Evolutionary conservation across 2,888 invertebrate species (phyloP).

Genomic region (Teleogryllus oceanicus): DNA sequence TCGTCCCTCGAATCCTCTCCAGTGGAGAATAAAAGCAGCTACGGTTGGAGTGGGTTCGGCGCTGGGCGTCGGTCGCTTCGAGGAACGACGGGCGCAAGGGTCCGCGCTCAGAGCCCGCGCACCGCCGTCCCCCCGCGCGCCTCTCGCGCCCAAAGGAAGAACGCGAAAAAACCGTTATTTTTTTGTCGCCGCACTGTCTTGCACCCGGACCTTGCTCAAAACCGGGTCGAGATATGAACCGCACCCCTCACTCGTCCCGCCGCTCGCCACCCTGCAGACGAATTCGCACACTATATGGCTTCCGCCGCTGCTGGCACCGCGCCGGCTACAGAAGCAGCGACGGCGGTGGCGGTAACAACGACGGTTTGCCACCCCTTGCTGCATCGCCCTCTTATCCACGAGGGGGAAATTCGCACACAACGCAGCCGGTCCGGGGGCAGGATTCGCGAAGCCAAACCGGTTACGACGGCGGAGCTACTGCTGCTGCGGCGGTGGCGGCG

Average conservation of each 20-base stretch:
- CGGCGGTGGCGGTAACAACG: neutral
- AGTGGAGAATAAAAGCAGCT: neutral
- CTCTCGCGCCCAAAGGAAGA: neutral
- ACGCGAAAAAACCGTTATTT: conserved; percentile 1
- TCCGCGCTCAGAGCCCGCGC: neutral
- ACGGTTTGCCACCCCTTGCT: neutral
- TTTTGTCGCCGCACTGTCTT: neutral
- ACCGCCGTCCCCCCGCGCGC: neutral
- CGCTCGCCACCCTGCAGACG: neutral
- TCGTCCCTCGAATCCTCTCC: neutral
- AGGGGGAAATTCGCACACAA: conserved; percentile 11
- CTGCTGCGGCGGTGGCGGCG: neutral
- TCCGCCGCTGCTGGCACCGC: neutral
- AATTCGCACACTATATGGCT: neutral
- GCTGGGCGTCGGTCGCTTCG: neutral
- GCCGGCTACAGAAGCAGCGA: neutral
- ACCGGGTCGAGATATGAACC: conserved; percentile 10
- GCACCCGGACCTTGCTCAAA: neutral
- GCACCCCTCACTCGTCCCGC: neutral
- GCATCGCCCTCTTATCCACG: conserved; percentile 11
- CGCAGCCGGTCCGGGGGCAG: neutral
- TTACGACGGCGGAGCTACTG: neutral
- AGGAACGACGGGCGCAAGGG: neutral
- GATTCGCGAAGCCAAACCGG: conserved; percentile 18
- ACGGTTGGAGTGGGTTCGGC: neutral